phyloP scores from a whole-genome alignment of 2,797 vertebrate species.

The Discoglossus pictus region DNA sequence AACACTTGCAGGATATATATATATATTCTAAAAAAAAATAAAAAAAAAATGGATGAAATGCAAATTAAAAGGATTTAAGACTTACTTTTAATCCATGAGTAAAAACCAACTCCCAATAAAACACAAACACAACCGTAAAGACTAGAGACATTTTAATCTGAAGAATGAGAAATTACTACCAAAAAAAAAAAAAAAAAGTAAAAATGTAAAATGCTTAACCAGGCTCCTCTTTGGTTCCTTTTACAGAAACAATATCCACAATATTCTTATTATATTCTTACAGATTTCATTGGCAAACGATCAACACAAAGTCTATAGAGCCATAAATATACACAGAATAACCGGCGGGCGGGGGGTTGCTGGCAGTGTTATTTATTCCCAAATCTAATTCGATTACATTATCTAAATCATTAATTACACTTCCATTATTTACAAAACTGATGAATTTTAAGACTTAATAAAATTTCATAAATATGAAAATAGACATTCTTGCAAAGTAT shows the following conservation, averaged over 20 bases:
- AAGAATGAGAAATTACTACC: slow-evolving; percentile 63
- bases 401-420: slow-evolving; percentile 70
- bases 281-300: slow-evolving; percentile 55
- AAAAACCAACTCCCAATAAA: too few relatives aligned
- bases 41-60: too few relatives aligned
- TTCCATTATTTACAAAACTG: slow-evolving; percentile 76
- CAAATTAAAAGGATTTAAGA: too few relatives aligned
- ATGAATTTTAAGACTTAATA: slow-evolving; percentile 82
- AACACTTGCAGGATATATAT: too few relatives aligned
- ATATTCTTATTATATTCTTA: slow-evolving; percentile 49
- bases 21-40: too few relatives aligned
- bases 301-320: slow-evolving; percentile 65
- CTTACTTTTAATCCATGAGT: too few relatives aligned
- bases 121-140: too few relatives aligned
- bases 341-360: slow-evolving; percentile 56
- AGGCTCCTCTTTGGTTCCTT: slow-evolving; percentile 83
- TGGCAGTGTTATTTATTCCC: slow-evolving; percentile 68
- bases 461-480: slow-evolving; percentile 93
- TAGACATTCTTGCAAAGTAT: slow-evolving; percentile 75
- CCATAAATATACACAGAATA: slow-evolving; percentile 66
- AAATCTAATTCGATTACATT: slow-evolving; percentile 62
- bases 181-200: slow-evolving; percentile 59
- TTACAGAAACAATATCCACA: slow-evolving; percentile 70
- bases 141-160: slow-evolving; percentile 11
- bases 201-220: slow-evolving; percentile 72